These are phyloP conservation scores for Astur gentilis DNA, from an alignment of 2,113 vertebrate genomes.

Conservation along the genomic window DNA sequence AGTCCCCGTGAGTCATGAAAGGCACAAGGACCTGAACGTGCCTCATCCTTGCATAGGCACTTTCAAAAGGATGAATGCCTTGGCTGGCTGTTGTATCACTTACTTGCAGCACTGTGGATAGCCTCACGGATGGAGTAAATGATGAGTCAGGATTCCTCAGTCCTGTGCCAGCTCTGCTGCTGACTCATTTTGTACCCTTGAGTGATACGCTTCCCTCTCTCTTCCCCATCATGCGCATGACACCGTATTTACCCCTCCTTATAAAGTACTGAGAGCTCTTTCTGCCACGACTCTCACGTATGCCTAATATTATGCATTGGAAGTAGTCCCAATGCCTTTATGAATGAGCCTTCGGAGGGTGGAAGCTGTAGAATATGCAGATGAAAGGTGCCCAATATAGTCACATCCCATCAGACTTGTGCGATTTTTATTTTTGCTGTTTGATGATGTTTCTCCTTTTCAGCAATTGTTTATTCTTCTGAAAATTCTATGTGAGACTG, in stretches of 20 bases:
- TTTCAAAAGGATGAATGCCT: background rate
- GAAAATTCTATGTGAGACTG: background rate
- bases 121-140: background rate
- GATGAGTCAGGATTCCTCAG: constrained; percentile 10
- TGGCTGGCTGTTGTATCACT: background rate
- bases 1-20: background rate
- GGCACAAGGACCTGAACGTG: background rate
- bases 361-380: background rate
- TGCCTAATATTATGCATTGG: background rate
- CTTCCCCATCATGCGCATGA: background rate
- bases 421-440: background rate
- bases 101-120: background rate
- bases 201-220: background rate
- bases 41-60: background rate
- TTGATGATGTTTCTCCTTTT: background rate
- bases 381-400: background rate
- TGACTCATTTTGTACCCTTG: constrained; percentile 16
- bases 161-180: background rate
- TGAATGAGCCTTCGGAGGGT: background rate
- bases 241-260: background rate
- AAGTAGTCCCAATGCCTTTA: background rate
- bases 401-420: background rate
- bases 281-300: background rate
- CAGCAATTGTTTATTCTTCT: background rate
- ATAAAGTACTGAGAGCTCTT: background rate